phyloP scores from a whole-genome alignment of 2,113 vertebrate genomes.

The Alces alces region DNA sequence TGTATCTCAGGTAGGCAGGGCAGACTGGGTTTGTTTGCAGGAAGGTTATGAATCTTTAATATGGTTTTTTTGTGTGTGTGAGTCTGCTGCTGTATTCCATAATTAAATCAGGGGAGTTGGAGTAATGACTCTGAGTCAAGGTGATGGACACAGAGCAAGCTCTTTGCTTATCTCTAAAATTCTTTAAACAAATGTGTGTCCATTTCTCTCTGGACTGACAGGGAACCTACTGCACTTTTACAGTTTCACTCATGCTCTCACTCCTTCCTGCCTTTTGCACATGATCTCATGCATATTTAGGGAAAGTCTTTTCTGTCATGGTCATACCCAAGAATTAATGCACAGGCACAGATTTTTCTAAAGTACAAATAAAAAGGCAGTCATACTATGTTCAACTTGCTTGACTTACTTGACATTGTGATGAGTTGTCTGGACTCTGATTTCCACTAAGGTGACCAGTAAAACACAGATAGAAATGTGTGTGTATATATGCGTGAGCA shows the following conservation, averaged over 20 bases:
- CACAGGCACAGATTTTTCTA: neutral
- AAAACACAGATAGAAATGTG: neutral
- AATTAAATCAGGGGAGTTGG: neutral
- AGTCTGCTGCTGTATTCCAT: neutral
- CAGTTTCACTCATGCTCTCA: neutral
- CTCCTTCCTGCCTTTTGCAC: neutral
- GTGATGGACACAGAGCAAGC: neutral
- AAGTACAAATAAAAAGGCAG: neutral
- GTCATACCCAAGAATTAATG: neutral
- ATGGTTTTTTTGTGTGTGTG: neutral
- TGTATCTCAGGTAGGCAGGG: neutral
- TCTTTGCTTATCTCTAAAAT: neutral
- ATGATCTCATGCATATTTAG: neutral
- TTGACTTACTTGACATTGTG: neutral
- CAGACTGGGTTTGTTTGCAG: neutral
- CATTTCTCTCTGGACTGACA: neutral
- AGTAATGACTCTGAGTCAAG: neutral
- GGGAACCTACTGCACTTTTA: neutral
- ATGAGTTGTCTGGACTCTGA: neutral
- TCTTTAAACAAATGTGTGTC: neutral
- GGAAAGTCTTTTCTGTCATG: neutral
- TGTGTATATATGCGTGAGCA: too few relatives aligned
- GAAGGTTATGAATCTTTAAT: neutral
- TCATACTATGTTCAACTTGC: neutral
- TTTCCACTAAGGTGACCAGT: neutral